These are phyloP conservation scores for Struthio camelus DNA, from an alignment of 2,113 vertebrate genomes.

Conservation along the genomic window DNA sequence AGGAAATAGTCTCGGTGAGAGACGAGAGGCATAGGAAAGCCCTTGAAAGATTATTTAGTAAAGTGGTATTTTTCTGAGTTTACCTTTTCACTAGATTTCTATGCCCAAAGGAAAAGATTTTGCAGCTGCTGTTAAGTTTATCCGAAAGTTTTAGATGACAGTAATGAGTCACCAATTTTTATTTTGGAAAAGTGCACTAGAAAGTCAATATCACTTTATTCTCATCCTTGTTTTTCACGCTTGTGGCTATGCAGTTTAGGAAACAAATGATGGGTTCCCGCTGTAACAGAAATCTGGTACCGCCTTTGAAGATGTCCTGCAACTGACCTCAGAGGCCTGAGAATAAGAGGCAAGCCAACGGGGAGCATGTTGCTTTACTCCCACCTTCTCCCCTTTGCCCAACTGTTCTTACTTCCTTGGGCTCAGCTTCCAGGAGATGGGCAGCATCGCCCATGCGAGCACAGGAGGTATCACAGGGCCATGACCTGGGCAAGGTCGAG, in stretches of 20 bases:
- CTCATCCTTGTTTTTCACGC: not conserved
- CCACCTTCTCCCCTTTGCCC: not conserved
- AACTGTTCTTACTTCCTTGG: not conserved
- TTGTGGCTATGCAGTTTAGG: not conserved
- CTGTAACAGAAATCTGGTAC: fast-evolving
- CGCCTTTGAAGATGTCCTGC: fast-evolving
- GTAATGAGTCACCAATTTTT: not conserved
- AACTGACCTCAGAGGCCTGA: not conserved
- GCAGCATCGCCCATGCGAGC: not conserved
- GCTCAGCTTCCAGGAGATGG: not conserved
- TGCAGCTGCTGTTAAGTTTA: not conserved
- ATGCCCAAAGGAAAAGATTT: not conserved
- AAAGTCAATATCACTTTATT: not conserved
- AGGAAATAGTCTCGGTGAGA: not conserved
- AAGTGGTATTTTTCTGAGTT: not conserved
- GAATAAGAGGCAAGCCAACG: not conserved
- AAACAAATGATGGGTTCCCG: not conserved
- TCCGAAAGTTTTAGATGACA: not conserved
- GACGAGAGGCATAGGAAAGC: not conserved
- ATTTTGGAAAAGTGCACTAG: not conserved
- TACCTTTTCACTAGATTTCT: not conserved
- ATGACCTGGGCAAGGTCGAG: not conserved
- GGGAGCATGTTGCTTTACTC: not conserved
- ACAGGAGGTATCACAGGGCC: not conserved
- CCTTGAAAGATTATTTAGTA: not conserved